These are phyloP conservation scores for Salticus scenicus DNA, from an alignment of 2,888 invertebrate genomes.

Conservation along the genomic window DNA sequence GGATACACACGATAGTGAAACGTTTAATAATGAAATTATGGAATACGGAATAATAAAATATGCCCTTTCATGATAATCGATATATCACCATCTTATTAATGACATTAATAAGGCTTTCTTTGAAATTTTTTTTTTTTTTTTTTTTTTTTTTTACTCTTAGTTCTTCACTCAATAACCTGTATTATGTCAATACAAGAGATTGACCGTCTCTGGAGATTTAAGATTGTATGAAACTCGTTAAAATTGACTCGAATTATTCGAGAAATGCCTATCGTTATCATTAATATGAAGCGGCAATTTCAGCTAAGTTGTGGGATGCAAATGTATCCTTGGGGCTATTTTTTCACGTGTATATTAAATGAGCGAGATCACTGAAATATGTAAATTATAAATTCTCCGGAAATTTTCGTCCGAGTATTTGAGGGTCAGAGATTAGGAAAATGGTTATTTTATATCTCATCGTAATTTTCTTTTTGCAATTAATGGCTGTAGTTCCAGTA, in stretches of 20 bases:
- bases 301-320: not conserved
- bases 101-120: conserved; percentile 53
- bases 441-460: too few relatives aligned
- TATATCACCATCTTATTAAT: conserved; percentile 59
- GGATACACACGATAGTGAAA: conserved; percentile 43
- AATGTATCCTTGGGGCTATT: not conserved
- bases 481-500: too few relatives aligned
- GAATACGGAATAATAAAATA: conserved; percentile 68
- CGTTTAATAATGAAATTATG: conserved; percentile 70
- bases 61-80: conserved; percentile 66
- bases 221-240: not conserved
- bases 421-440: not conserved
- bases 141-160: not conserved
- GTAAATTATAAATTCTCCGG: not conserved
- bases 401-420: not conserved
- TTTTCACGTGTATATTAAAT: not conserved
- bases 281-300: conserved; percentile 1
- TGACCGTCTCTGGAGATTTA: not conserved
- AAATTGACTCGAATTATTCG: conserved; percentile 13
- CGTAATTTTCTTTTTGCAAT: too few relatives aligned
- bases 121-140: too few relatives aligned
- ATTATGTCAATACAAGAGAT: conserved; percentile 3
- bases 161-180: conserved; percentile 1
- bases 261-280: not conserved
- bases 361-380: not conserved